phyloP scores from a whole-genome alignment of 2,888 invertebrate genomes.

The Onchidella celtica region DNA sequence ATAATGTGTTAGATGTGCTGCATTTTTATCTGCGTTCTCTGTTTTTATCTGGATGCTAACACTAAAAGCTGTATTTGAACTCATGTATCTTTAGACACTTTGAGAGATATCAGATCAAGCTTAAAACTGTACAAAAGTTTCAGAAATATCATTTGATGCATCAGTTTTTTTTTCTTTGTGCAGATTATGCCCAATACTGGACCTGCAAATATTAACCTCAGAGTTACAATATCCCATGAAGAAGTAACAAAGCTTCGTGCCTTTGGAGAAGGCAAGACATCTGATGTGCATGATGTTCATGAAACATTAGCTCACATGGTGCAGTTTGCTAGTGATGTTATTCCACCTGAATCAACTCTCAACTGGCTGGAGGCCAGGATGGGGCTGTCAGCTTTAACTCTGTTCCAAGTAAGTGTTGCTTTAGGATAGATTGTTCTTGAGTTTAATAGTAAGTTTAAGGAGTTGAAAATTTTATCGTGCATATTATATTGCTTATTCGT shows the following conservation, averaged over 20 bases:
- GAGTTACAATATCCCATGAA: conserved; percentile 14
- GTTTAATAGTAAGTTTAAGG: background rate
- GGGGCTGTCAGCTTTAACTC: conserved; percentile 17
- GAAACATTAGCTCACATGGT: conserved; percentile 11
- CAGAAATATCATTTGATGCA: background rate
- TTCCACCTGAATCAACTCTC: background rate
- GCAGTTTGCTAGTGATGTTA: conserved; percentile 1
- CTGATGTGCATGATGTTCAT: conserved; percentile 30
- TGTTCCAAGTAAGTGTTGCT: conserved; percentile 7
- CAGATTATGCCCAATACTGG: no score
- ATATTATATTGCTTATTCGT: background rate
- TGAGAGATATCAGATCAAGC: no score
- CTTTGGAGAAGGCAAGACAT: conserved; percentile 8
- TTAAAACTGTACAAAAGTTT: background rate
- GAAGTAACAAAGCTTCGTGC: conserved; percentile 25
- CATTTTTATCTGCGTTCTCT: no score
- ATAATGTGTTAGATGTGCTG: no score
- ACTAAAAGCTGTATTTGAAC: no score
- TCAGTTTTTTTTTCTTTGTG: background rate
- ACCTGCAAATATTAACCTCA: no score
- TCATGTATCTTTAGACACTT: no score
- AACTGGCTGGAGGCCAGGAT: conserved; percentile 33
- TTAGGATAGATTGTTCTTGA: background rate
- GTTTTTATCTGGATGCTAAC: no score
- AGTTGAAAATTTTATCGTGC: no score